Conservation (phyloP, 1,140 invertebrate species). For the Leptopilina clavipes region DNA sequence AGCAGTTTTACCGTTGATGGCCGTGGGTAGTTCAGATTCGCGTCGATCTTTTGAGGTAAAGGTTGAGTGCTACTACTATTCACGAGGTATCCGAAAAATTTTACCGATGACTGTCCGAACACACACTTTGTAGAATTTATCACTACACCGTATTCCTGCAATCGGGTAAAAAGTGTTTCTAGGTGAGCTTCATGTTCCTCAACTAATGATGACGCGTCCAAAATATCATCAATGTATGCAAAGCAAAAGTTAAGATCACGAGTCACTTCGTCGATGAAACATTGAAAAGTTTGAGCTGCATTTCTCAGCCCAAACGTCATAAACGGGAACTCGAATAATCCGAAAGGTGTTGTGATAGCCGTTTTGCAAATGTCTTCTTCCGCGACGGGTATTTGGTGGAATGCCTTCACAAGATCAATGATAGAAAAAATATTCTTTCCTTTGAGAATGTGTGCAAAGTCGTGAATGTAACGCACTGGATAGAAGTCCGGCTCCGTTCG, state of each 20-base stretch:
- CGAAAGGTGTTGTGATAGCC: too few relatives aligned
- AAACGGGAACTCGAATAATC: too few relatives aligned
- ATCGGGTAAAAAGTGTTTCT: not conserved
- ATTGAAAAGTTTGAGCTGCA: conserved; percentile 49
- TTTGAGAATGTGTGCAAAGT: not conserved
- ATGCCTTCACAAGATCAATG: not conserved
- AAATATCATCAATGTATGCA: conserved; percentile 60
- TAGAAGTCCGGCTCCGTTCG: not conserved
- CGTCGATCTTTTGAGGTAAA: not conserved
- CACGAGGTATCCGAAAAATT: conserved; percentile 61
- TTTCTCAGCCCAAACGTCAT: conserved; percentile 64
- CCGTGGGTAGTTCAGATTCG: too few relatives aligned
- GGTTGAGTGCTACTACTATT: conserved; percentile 51
- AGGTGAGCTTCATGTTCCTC: conserved; percentile 42
- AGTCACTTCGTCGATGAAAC: conserved; percentile 64
- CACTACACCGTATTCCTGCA: not conserved
- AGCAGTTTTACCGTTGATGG: conserved; percentile 38
- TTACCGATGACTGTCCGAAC: conserved; percentile 50
- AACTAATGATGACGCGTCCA: conserved; percentile 46
- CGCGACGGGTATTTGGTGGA: too few relatives aligned
- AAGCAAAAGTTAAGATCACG: conserved; percentile 57
- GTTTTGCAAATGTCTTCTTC: too few relatives aligned
- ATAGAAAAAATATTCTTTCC: conserved; percentile 43
- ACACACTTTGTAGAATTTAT: conserved; percentile 55
- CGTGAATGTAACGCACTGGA: not conserved